Evolutionary conservation across 2,888 invertebrate genomes (phyloP).

Genomic region (Tholera decimalis): DNA sequence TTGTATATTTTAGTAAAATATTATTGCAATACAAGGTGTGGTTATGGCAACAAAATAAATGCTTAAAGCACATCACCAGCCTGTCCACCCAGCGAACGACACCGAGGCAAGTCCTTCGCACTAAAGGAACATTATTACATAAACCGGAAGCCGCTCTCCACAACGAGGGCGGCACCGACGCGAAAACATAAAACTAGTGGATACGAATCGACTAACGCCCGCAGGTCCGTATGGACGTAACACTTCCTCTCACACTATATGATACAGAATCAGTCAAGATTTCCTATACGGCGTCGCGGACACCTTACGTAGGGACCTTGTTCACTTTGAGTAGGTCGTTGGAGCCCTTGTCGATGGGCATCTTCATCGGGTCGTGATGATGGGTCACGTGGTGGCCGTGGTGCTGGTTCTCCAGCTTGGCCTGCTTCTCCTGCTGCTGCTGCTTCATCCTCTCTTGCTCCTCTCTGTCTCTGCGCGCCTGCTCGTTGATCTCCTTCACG

Average conservation of each 20-base stretch:
- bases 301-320: conserved; percentile 95
- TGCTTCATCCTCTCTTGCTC: conserved; percentile 98
- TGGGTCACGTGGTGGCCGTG: conserved; percentile 94
- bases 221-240: conserved; percentile 87
- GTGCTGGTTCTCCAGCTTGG: conserved; percentile 94
- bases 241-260: conserved; percentile 91
- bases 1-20: conserved; percentile 91
- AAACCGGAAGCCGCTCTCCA: conserved; percentile 83
- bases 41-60: conserved; percentile 92
- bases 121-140: conserved; percentile 89
- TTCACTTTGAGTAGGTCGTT: conserved; percentile 95
- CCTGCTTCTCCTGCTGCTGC: conserved; percentile 97
- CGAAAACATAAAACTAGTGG: conserved; percentile 89
- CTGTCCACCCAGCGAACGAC: conserved; percentile 88
- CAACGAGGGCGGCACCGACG: conserved; percentile 86
- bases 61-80: conserved; percentile 91
- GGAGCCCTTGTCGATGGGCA: conserved; percentile 94
- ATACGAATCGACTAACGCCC: conserved; percentile 89
- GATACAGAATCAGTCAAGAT: conserved; percentile 90
- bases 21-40: conserved; percentile 91
- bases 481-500: conserved; percentile 98
- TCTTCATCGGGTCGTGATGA: conserved; percentile 94
- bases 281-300: conserved; percentile 78
- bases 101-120: conserved; percentile 88
- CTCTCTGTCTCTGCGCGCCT: conserved; percentile 97